These are phyloP conservation scores for Panthera uncia DNA, from an alignment of 2,113 vertebrate genomes.

Conservation along the genomic window DNA sequence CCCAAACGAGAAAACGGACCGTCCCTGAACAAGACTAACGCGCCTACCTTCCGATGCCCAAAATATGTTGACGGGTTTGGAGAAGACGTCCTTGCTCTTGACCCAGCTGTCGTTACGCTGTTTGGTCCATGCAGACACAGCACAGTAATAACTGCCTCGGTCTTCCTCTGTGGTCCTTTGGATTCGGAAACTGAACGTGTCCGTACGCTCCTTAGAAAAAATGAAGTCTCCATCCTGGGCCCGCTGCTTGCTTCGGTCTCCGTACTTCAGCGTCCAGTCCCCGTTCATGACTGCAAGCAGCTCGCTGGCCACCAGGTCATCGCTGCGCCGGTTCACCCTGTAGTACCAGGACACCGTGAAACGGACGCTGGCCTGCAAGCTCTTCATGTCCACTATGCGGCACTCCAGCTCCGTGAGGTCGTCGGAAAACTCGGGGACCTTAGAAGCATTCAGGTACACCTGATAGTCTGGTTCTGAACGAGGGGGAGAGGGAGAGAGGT, in stretches of 20 bases:
- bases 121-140: slow-evolving; percentile 87
- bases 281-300: slow-evolving; percentile 88
- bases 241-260: slow-evolving; percentile 84
- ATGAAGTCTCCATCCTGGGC: slow-evolving; percentile 87
- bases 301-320: slow-evolving; percentile 50
- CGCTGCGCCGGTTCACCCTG: slow-evolving; percentile 67
- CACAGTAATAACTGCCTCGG: slow-evolving; percentile 91
- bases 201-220: slow-evolving; percentile 84
- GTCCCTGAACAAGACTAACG: neutral
- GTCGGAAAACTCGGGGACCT: slow-evolving; percentile 85
- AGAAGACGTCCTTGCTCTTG: slow-evolving; percentile 86
- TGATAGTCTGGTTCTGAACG: slow-evolving; percentile 88
- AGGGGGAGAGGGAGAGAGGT: neutral
- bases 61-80: slow-evolving; percentile 84
- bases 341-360: slow-evolving; percentile 92
- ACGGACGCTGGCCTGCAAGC: slow-evolving; percentile 71
- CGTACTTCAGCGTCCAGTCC: slow-evolving; percentile 87
- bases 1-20: neutral
- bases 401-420: slow-evolving; percentile 93
- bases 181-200: slow-evolving; percentile 92
- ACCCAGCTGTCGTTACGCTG: slow-evolving; percentile 86
- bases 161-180: slow-evolving; percentile 91
- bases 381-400: slow-evolving; percentile 83
- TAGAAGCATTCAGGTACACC: slow-evolving; percentile 85
- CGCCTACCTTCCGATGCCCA: slow-evolving; percentile 92